Evolutionary conservation across 1,140 invertebrate genomes (phyloP).

Genomic region (Belonocnema kinseyi): DNA sequence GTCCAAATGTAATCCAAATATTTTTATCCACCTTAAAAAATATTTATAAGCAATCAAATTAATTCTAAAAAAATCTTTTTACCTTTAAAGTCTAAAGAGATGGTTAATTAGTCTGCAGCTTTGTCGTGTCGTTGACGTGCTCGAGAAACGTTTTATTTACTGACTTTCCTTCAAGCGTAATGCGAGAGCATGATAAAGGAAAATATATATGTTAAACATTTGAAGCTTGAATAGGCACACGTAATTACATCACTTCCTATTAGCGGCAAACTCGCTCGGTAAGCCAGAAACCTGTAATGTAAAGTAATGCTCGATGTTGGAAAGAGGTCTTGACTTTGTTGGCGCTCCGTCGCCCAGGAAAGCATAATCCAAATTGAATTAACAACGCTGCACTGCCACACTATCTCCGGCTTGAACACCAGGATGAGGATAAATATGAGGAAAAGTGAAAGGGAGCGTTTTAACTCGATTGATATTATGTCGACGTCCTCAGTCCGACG

Average conservation of each 20-base stretch:
- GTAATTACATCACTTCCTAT: constrained; percentile 33
- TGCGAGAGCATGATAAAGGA: no score
- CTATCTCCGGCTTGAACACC: background rate
- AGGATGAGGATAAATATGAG: background rate
- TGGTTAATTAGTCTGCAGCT: no score
- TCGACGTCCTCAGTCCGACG: background rate
- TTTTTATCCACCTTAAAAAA: no score
- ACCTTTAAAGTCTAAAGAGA: no score
- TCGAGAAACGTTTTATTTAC: no score
- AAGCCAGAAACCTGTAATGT: constrained; percentile 32
- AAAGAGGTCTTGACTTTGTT: constrained; percentile 25
- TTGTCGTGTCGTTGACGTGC: no score
- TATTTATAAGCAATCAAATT: no score
- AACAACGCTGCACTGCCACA: constrained; percentile 33
- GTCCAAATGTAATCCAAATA: no score
- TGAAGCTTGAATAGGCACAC: background rate
- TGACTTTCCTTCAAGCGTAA: no score
- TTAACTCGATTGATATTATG: constrained; percentile 28
- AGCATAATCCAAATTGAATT: constrained; percentile 45
- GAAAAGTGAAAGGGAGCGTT: background rate
- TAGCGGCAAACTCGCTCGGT: constrained; percentile 32
- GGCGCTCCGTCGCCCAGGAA: constrained; percentile 30
- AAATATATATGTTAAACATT: background rate
- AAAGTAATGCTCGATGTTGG: constrained; percentile 8
- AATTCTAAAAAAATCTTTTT: no score